phyloP scores from a whole-genome alignment of 2,888 invertebrate species.

The Microdon myrmicae region DNA sequence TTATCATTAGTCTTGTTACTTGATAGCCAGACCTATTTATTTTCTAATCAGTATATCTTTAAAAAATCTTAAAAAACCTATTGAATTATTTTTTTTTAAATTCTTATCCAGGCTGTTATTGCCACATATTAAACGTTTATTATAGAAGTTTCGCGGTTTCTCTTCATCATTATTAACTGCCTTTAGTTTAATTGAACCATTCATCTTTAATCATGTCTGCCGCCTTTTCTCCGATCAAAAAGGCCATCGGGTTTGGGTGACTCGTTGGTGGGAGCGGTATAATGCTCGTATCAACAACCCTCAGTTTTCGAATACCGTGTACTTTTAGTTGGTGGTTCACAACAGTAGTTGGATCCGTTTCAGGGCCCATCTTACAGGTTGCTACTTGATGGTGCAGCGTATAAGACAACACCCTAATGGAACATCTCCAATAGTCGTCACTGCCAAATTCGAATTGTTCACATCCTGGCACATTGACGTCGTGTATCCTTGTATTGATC shows the following conservation, averaged over 20 bases:
- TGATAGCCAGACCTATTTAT: too few species aligned
- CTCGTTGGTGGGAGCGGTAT: constrained; percentile 74
- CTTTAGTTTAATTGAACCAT: too few species aligned
- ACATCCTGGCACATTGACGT: constrained; percentile 70
- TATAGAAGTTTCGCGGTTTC: too few species aligned
- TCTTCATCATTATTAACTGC: too few species aligned
- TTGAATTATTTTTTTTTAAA: too few species aligned
- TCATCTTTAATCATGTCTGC: constrained; percentile 73
- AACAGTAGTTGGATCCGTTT: constrained; percentile 72
- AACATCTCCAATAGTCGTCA: constrained; percentile 79
- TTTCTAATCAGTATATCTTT: too few species aligned
- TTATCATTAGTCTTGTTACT: too few species aligned
- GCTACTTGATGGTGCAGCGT: constrained; percentile 76
- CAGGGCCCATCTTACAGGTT: constrained; percentile 79
- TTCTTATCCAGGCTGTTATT: too few species aligned
- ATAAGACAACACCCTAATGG: constrained; percentile 71
- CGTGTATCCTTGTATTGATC: constrained; percentile 70
- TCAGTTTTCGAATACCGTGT: constrained; percentile 70
- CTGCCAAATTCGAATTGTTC: constrained; percentile 68
- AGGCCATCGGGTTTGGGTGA: constrained; percentile 76
- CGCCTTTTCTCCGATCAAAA: constrained; percentile 79
- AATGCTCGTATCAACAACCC: constrained; percentile 77
- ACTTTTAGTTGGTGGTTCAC: constrained; percentile 74
- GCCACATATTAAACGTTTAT: too few species aligned
- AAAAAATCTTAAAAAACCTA: too few species aligned